Evolutionary conservation across 1,140 invertebrate species (phyloP).

Genomic region (Heterodera carotae): DNA sequence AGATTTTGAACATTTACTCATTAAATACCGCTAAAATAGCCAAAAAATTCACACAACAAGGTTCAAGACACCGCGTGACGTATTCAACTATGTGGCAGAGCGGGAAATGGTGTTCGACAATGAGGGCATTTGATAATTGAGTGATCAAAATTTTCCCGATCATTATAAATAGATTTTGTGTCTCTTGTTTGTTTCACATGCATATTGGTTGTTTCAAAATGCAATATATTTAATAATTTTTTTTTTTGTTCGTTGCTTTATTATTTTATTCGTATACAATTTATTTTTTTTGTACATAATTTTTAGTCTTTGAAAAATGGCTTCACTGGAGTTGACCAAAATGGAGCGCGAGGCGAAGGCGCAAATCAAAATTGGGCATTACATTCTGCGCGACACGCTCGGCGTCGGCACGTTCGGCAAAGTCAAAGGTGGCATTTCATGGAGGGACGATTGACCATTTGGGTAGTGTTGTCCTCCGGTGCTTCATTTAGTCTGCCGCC

Average conservation of each 20-base stretch:
- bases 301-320: no score
- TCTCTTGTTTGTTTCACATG: background rate
- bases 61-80: slow-evolving; percentile 82
- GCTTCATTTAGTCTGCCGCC: no score
- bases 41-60: no score
- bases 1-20: no score
- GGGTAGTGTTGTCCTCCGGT: no score
- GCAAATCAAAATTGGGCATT: slow-evolving; percentile 70
- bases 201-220: background rate
- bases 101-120: slow-evolving; percentile 84
- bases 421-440: slow-evolving; percentile 67
- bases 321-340: slow-evolving; percentile 55
- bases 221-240: background rate
- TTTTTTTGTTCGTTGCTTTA: background rate
- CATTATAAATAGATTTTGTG: background rate
- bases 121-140: background rate
- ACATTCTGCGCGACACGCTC: slow-evolving; percentile 70
- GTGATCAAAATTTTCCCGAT: background rate
- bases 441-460: no score
- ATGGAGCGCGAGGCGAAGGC: slow-evolving; percentile 58
- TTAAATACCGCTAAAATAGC: no score
- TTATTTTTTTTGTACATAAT: no score
- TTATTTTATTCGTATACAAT: background rate
- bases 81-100: slow-evolving; percentile 89
- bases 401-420: slow-evolving; percentile 71